Evolutionary conservation across 1,140 invertebrate genomes (phyloP), one percentile per base, ranked within the genome.

Genomic region (Lutraria rhynchaena): DNA sequence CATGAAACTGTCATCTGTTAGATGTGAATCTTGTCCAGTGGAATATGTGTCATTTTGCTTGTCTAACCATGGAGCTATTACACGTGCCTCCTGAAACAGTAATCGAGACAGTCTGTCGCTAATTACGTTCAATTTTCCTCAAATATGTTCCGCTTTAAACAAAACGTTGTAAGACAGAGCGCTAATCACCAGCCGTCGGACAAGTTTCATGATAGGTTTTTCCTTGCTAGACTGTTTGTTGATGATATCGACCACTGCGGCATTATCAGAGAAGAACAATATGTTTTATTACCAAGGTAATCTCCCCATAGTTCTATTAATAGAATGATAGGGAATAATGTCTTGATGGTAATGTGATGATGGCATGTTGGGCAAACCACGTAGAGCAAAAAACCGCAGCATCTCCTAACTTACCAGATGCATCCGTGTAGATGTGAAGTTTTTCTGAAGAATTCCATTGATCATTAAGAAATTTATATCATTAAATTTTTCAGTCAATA

Each of bases 301-400:
- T n/a, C n/a, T n/a, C n/a, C n/a, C n/a, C n/a, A 7, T 41, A 15
- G 15, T 41, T 41, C 37, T 41, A 7, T 7, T 41, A 41, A 15
- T 41, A 83, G 24, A 0, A 86, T 31, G 35, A 83, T 77, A 0
- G 77, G 77, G 35, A 82, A 83, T 31, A 86, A 49, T 37, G 81
- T 69, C n/a, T 73, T 76, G 41, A 80, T 57, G 11, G 80, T 78
- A 37, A 85, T 85, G 27, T 69, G 46, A 41, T 37, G 35, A 11
- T 65, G 24, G 3, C 11, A 3, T 71, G 22, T 3, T 41, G 49
- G 19, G n/a, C n/a, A 35, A 85, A 74, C 65, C 65, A 71, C 33
- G 44, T 44, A 3, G 7, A n/a, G 1, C 73, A 22, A 37, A 81
- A 81, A 17, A 74, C 31, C n/a, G 67, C 77, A 7, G 24, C 76